A percentile compares a stretch with the other conserved stretches of the same genome.
Evolutionary conservation across 2,797 vertebrate species (phyloP).

Genomic region (Sebastes trivittatus): DNA sequence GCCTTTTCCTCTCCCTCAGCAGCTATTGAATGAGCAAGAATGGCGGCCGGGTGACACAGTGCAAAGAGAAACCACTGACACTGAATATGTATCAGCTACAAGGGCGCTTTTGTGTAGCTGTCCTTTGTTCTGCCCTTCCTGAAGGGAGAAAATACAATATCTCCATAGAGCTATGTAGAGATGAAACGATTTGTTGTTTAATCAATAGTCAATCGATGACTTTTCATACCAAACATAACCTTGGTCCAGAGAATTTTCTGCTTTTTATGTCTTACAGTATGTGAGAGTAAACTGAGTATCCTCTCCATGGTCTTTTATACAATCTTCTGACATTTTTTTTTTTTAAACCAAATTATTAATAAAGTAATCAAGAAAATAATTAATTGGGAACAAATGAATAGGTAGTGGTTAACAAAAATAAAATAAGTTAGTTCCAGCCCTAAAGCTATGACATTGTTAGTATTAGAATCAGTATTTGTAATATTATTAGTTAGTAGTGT

Average conservation of each 20-base stretch:
- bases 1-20: slow-evolving; percentile 12
- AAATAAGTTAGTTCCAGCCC: neutral
- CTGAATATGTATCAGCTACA: slow-evolving; percentile 53
- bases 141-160: slow-evolving; percentile 24
- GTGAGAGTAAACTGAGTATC: neutral
- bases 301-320: neutral
- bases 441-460: neutral
- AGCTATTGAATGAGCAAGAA: slow-evolving; percentile 21
- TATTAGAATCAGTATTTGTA: neutral
- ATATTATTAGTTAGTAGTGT: neutral
- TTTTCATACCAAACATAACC: neutral
- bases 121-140: slow-evolving; percentile 38
- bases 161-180: neutral
- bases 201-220: neutral
- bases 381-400: neutral
- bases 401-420: neutral
- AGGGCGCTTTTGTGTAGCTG: slow-evolving; percentile 15
- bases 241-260: neutral
- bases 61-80: slow-evolving; percentile 24
- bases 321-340: neutral
- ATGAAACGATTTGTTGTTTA: slow-evolving; percentile 7
- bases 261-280: neutral
- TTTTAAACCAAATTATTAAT: neutral
- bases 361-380: neutral
- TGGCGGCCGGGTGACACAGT: neutral